phyloP scores from a whole-genome alignment of 2,113 vertebrate genomes.

The Ophiodon elongatus region DNA sequence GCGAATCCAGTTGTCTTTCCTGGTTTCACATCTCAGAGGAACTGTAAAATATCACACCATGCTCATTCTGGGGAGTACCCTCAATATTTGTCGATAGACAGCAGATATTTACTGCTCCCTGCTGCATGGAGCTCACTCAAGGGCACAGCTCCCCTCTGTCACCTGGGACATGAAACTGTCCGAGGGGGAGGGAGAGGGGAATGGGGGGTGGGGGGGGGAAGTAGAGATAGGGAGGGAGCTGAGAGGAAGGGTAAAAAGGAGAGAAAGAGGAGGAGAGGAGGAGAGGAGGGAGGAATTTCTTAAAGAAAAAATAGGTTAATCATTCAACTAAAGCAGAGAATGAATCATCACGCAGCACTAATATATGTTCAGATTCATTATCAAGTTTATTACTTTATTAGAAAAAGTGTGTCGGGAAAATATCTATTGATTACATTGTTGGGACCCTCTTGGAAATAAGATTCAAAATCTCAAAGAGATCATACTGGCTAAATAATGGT shows the following conservation, averaged over 20 bases:
- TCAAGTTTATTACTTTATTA: neutral
- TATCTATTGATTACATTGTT: neutral
- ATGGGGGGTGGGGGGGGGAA: conserved; percentile 13
- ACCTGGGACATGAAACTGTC: conserved; percentile 61
- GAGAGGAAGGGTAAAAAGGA: neutral
- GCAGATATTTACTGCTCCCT: conserved; percentile 63
- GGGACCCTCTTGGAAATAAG: neutral
- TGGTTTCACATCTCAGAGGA: conserved; percentile 37
- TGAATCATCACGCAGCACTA: neutral
- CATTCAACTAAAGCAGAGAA: conserved; percentile 3
- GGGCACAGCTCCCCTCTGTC: conserved; percentile 66
- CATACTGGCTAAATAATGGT: neutral
- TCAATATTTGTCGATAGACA: conserved; percentile 18
- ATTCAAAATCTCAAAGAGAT: neutral
- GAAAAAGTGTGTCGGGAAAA: neutral
- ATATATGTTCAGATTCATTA: conserved; percentile 7
- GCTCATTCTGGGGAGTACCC: conserved; percentile 24
- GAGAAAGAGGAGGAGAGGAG: conserved; percentile 17
- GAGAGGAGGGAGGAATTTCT: conserved; percentile 10
- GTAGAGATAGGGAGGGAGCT: conserved; percentile 21
- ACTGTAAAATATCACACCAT: conserved; percentile 47
- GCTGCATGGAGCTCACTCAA: conserved; percentile 67
- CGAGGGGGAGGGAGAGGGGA: conserved; percentile 31
- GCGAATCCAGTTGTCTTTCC: conserved; percentile 31
- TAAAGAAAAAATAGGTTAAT: conserved; percentile 32